Conservation (phyloP, 2,113 vertebrate genomes). For the Litocranius walleri region DNA sequence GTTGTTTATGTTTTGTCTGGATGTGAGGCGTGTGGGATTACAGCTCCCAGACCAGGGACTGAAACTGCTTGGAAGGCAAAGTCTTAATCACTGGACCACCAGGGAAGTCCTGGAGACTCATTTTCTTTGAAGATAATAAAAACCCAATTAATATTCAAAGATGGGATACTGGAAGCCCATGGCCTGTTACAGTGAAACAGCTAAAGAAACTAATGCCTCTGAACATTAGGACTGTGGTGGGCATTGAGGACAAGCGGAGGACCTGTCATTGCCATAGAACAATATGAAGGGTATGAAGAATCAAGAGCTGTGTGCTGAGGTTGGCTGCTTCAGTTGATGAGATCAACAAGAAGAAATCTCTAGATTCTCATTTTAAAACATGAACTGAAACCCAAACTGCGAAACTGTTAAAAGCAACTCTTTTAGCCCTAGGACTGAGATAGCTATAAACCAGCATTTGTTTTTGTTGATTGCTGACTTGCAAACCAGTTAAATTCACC, state of each 20-base stretch:
- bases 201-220: neutral
- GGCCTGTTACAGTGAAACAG: neutral
- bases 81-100: neutral
- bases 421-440: neutral
- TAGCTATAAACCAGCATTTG: neutral
- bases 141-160: conserved; percentile 17
- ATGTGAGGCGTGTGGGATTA: neutral
- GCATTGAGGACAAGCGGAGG: neutral
- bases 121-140: conserved; percentile 11
- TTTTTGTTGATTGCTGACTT: neutral
- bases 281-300: neutral
- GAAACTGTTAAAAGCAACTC: neutral
- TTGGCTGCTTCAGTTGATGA: neutral
- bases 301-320: neutral
- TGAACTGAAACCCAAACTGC: neutral
- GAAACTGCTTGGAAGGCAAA: neutral
- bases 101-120: neutral
- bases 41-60: neutral
- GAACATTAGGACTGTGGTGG: neutral
- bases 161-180: neutral
- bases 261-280: neutral
- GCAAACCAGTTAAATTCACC: neutral
- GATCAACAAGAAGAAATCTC: neutral
- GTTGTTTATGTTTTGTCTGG: neutral
- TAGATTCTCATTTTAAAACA: conserved; percentile 31